Evolutionary conservation across 1,140 invertebrate genomes (phyloP), one percentile per base, ranked within the genome.

Genomic region (Drosophila nigrodunni): DNA sequence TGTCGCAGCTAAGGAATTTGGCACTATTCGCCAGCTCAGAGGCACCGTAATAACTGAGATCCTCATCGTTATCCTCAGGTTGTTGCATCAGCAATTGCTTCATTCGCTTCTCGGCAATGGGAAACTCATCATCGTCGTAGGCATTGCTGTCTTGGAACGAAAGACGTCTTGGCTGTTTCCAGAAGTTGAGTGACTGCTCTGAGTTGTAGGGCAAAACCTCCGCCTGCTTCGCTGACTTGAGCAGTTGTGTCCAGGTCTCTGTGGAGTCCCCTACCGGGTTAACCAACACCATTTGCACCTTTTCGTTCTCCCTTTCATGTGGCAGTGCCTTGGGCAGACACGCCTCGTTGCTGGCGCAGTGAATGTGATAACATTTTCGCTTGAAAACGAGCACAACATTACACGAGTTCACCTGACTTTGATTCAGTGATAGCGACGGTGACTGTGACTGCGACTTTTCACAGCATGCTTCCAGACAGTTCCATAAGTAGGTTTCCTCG

Each of bases 361-460:
- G 94, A 9, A 97, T 94, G 93, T 96, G 95, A 87, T 95, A 98
- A 91, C 97, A 98, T 55, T 95, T 95, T 15, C 93, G 92, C 77
- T 97, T 95, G 66, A 95, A 95, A 88, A 96, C 95, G 81, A 98
- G 95, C 4, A 95, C 96, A 71, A 97, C 95, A 92, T 98, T 96
- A 90, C 97, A 98, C 1, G 71, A 25, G 25, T 52, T 71, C 3
- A 15, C 37, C 34, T 64, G 44, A 5, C 93, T 91, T 43, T 94
- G 93, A 1, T 80, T 90, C 15, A 73, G 71, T 73, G 71, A 25
- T 83, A 86, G 39, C 39, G 39, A 41, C 10, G 9, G 39, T 11
- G 39, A 43, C 2, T 58, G 64, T 3, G 57, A 58, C 92, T 91
- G 72, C 0, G 74, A 72, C 92, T 91, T 91, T 15, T 91, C 83